Base-by-base conservation (phyloP, 1,140 invertebrate species). In the Leptoteleia sp. region DNA sequence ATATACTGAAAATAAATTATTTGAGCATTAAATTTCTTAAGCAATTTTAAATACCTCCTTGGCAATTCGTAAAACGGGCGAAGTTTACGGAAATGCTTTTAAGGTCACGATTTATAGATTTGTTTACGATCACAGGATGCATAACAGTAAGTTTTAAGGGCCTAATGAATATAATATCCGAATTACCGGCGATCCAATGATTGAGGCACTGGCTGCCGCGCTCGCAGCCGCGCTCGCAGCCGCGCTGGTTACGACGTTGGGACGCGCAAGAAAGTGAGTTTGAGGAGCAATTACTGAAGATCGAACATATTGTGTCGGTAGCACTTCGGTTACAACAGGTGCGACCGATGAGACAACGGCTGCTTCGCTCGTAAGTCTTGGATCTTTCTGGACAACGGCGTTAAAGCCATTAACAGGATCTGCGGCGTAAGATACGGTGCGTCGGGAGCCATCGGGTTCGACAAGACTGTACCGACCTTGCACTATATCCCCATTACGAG, bases 401-500 rank as follows among this genome's bases (percentile, higher is more conserved):
- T 90, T 90, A 80, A 90, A 90, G 35, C 89, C 90, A 57, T 87
- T 89, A 73, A 90, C 83, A 12, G 88, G 84, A 81, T 91, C 90
- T 29, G 90, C 87, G 4, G 84, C 83, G 75, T 91, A 91, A 13
- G 88, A 86, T 1, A 91, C 90, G 25, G 83, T 87, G 22, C 89
- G 86, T 25, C 84, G 79, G 7, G 84, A 87, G 47, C 90, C 90
- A 76, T 91, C 89, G 8, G 90, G 89, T 33, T 90, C 90, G 27
- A 89, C 84, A 3, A 90, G 76, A 37, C 85, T 89, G 78, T 90
- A 91, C 33, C 87, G 86, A 15, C 91, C 91, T 47, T 87, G 85
- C 12, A 91, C 90, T 0, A 88, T 81, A 54, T 91, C 89, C 3
- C 90, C 90, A 40, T 89, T 80, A 17, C 90, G 83, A 27, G 82